Conservation (phyloP, 1,140 invertebrate species). For the Zaprionus gabonicus region DNA sequence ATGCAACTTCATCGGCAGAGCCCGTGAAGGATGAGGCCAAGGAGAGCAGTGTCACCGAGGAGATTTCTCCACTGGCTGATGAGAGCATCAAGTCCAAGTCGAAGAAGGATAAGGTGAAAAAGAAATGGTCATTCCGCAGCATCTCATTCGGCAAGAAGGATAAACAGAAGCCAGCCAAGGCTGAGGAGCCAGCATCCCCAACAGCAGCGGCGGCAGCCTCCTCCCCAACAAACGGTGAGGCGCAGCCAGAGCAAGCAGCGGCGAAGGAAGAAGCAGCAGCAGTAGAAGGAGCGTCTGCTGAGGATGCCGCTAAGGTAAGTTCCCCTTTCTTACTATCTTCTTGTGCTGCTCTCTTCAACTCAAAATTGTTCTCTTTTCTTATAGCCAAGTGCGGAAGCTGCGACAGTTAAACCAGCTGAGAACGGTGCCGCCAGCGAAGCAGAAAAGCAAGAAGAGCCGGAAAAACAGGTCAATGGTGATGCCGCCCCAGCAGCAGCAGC, state of each 20-base stretch:
- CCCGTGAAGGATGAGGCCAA: constrained; percentile 76
- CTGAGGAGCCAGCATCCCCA: constrained; percentile 83
- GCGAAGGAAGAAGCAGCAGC: constrained; percentile 23
- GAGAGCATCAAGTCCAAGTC: constrained; percentile 89
- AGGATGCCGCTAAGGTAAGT: constrained; percentile 52
- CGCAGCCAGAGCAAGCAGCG: constrained; percentile 57
- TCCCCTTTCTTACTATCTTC: background rate
- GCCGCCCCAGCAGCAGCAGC: constrained; percentile 31
- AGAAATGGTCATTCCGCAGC: constrained; percentile 94
- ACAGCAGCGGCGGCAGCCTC: constrained; percentile 50
- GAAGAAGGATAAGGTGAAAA: constrained; percentile 93
- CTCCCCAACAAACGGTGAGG: constrained; percentile 67
- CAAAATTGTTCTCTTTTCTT: background rate
- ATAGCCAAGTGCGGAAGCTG: constrained; percentile 35
- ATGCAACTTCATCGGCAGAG: constrained; percentile 73
- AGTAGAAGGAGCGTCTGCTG: constrained; percentile 11
- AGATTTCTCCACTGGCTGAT: constrained; percentile 85
- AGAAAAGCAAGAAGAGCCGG: constrained; percentile 57
- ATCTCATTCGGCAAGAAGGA: constrained; percentile 94
- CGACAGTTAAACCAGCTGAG: constrained; percentile 60
- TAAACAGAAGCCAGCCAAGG: constrained; percentile 91
- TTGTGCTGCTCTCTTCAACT: background rate
- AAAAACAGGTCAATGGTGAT: constrained; percentile 64
- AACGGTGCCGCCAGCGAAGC: constrained; percentile 67
- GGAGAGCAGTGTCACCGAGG: constrained; percentile 85